Evolutionary conservation across 30 jellyfish, hydroid and myxozoan genomes (phyloP), one percentile per base, ranked within the genome.

Genomic region (Turritopsis dohrnii): DNA sequence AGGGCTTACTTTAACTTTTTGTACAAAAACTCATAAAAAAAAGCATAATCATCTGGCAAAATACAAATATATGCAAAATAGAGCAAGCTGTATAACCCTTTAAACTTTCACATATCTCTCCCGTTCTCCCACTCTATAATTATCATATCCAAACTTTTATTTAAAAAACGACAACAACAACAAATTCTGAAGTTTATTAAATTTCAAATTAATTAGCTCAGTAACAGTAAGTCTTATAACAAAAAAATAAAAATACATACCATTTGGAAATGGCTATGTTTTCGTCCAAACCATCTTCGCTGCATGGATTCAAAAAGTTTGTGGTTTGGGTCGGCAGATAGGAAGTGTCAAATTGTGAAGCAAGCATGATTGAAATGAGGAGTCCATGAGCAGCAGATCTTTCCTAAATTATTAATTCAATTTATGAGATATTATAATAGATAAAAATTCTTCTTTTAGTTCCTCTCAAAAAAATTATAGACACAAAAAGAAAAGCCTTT

Each of bases 231-330:
- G n/a, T n/a, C n/a, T n/a, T n/a, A n/a, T n/a, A n/a, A n/a, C n/a
- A n/a, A n/a, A n/a, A 69, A 9, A 69, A n/a, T 8, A 69, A 27
- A 69, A n/a, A 9, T n/a, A 69, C 77, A n/a, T 69, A 69, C 77
- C 30, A n/a, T 69, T 69, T 69, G 16, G 16, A 9, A 16, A 69
- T 69, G 28, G 77, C 16, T 21, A 69, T 19, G 19, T 19, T 8
- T 27, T 69, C 77, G 8, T 69, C 77, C 28, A n/a, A 27, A 69
- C 28, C 31, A n/a, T 69, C 77, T 69, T 69, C 77, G 16, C 30
- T 19, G 22, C 77, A 69, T 69, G 77, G 77, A 27, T 27, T 69
- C 19, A 69, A 69, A 69, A 69, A 69, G 77, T 69, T 69, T 69
- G 77, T 69, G 9, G 77, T 69, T 41, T 41, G 60, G 17, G 77